Evolutionary conservation across 2,113 vertebrate species (phyloP).

Genomic region (Rana temporaria): DNA sequence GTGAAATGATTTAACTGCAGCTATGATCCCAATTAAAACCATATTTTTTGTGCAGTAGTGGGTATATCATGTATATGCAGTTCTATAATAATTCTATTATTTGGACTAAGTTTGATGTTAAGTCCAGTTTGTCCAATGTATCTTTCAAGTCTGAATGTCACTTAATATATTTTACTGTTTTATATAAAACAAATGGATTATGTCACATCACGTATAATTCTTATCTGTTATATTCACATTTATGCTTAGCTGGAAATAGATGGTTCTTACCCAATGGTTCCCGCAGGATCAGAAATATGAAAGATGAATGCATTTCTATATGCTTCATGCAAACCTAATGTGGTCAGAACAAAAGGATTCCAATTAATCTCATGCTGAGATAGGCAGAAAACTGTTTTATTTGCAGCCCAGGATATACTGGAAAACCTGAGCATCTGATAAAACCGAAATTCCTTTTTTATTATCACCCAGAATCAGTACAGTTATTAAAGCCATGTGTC

Average conservation of each 20-base stretch:
- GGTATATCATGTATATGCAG: too few relatives aligned
- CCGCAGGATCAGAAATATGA: slow-evolving; percentile 26
- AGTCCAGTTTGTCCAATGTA: too few relatives aligned
- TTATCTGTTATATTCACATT: neutral
- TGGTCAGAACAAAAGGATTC: slow-evolving; percentile 35
- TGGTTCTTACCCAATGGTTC: slow-evolving; percentile 3
- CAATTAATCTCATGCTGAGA: slow-evolving; percentile 22
- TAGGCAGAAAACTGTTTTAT: neutral
- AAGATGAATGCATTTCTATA: slow-evolving; percentile 3
- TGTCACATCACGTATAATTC: neutral
- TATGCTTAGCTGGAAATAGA: slow-evolving; percentile 19
- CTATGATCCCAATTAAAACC: too few relatives aligned
- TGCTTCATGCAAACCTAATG: slow-evolving; percentile 21
- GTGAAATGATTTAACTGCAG: too few relatives aligned
- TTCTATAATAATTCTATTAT: too few relatives aligned
- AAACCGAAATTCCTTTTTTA: neutral
- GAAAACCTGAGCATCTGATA: neutral
- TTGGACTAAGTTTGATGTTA: too few relatives aligned
- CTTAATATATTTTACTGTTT: neutral
- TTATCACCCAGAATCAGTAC: too few relatives aligned
- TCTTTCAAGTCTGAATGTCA: neutral
- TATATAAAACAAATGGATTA: slow-evolving; percentile 19
- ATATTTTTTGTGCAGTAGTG: too few relatives aligned
- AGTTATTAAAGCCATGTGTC: too few relatives aligned
- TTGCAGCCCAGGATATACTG: slow-evolving; percentile 17